phyloP scores from a whole-genome alignment of 1,140 invertebrate species.

The Onthophagus taurus region DNA sequence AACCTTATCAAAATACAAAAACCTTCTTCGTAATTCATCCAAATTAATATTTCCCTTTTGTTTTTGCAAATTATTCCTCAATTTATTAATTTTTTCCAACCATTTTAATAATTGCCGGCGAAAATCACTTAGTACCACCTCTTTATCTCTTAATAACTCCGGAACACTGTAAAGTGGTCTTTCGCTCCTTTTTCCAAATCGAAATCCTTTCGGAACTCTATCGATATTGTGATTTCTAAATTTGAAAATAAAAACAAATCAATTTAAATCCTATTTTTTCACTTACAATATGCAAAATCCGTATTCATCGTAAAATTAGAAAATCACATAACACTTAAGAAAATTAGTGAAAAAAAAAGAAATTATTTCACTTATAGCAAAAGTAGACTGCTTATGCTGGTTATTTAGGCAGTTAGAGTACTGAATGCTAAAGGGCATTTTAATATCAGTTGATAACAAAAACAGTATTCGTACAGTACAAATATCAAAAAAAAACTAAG shows the following conservation, averaged over 20 bases:
- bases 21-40: slow-evolving; percentile 34
- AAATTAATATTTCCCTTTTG: slow-evolving; percentile 30
- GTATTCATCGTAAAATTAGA: too few species aligned
- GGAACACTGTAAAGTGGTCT: slow-evolving; percentile 37
- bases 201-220: slow-evolving; percentile 37
- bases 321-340: too few species aligned
- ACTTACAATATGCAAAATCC: too few species aligned
- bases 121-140: slow-evolving; percentile 26
- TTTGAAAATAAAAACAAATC: slow-evolving; percentile 1
- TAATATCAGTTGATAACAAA: too few species aligned
- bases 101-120: slow-evolving; percentile 31
- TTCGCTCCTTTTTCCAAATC: slow-evolving; percentile 38
- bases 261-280: neutral
- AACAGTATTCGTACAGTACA: too few species aligned
- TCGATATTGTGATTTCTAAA: slow-evolving; percentile 38
- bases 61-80: slow-evolving; percentile 36
- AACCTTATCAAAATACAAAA: slow-evolving; percentile 38
- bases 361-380: too few species aligned
- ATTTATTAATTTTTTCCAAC: slow-evolving; percentile 38
- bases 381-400: too few species aligned
- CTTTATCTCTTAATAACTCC: slow-evolving; percentile 37
- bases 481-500: too few species aligned
- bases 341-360: too few species aligned
- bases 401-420: too few species aligned
- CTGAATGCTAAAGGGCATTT: too few species aligned